Base-by-base conservation (phyloP, 2,113 vertebrate genomes). In the Psephotus haematonotus region DNA sequence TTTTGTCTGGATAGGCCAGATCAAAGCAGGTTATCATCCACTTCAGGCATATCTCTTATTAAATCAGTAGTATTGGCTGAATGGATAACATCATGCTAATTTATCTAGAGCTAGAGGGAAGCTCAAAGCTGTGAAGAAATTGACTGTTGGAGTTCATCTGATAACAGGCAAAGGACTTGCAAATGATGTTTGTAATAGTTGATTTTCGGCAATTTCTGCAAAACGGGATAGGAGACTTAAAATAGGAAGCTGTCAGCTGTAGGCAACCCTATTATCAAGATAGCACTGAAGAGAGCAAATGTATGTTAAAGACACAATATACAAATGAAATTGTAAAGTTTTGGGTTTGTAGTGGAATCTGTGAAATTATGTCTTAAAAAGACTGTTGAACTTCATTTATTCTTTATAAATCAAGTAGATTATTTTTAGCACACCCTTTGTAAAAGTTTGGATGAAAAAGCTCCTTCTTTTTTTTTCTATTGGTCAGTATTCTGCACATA, bases 71-170 rank as follows among this genome's bases (percentile, higher is more conserved):
- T 85, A 76, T 91, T 94, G 92, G 62, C 88, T 86, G 77, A 75
- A 50, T 82, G 84, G 81, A 11, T 78, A 55, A 52, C 52, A 83
- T 90, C 72, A 31, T 0, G 0, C 79, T 79, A 87, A 87, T 93
- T 96, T 82, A 39, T 95, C 88, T 74, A 23, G 52, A 85, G 83
- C 77, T 86, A 46, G 82, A 90, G 72, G 74, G 77, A 79, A 91
- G 86, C 94, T 97, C 91, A 95, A 94, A 96, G 93, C 95, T 84
- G 15, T 16, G 77, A 37, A 85, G 74, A 93, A 95, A 96, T 91
- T 69, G 86, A 72, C 91, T 89, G 77, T 67, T 93, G 49, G 62
- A 33, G 65, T 83, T 91, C 86, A 94, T 96, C 96, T 91, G 92
- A 95, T 96, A 94, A 89, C 83, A 69, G 91, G 74, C 70, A 82